Base-by-base conservation (phyloP, 2,797 vertebrate genomes). In the Acanthis flammea region DNA sequence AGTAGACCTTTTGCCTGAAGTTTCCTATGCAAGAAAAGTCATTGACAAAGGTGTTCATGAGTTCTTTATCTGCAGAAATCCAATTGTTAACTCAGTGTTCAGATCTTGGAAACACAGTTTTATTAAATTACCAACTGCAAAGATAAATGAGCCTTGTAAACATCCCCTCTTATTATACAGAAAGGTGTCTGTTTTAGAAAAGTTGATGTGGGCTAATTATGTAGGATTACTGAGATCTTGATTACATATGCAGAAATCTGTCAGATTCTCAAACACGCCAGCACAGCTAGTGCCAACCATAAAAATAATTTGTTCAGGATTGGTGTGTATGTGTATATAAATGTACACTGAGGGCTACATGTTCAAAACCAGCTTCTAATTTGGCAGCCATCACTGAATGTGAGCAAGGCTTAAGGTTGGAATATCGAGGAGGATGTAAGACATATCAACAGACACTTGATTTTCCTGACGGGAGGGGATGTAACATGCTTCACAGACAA, bases 131-230 rank as follows among this genome's bases (percentile, higher is more conserved):
- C 88, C 16, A 14, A 85, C 76, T 96, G 85, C 94, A 92, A 90
- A 95, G 95, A 83, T 92, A 97, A 93, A 94, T 94, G 92, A 96
- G 88, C 74, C 94, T 97, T 80, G 94, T 95, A 97, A 97, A 97
- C 84, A 58, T 58, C 97, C 96, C 80, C 86, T 96, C 96, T 95
- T 97, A 92, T 96, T 97, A 92, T 84, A 94, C 16, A 0, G 89
- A 95, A 94, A 95, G 88, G 96, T 82, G 76, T 66, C 90, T 97
- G 94, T 97, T 97, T 97, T 92, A 75, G 86, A 86, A 90, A 97
- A 97, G 94, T 94, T 96, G 95, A 96, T 95, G 94, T 96, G 89
- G 93, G 94, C 96, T 95, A 95, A 94, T 87, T 96, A 96, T 78
- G 95, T 96, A 91, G 96, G 97, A 93, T 97, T 97, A 95, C 87